phyloP scores from a whole-genome alignment of 2,888 invertebrate species.

The Prosapia bicincta region DNA sequence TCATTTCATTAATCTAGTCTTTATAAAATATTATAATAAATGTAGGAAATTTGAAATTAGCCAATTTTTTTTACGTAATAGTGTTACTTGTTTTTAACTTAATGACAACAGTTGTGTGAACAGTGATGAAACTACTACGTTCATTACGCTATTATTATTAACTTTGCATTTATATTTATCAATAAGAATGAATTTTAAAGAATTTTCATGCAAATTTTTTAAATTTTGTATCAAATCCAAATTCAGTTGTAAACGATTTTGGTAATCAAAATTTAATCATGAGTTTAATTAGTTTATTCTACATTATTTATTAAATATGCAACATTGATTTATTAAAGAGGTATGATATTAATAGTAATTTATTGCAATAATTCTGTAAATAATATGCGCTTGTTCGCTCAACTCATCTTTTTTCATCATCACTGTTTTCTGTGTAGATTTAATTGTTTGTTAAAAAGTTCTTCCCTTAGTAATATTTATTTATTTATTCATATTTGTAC shows the following conservation, averaged over 20 bases:
- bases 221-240: too few species aligned
- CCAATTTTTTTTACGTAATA: background rate
- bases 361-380: conserved; percentile 4
- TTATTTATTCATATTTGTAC: conserved; percentile 15
- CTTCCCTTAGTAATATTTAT: conserved; percentile 25
- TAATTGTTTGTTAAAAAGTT: conserved; percentile 7
- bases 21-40: background rate
- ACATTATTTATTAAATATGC: background rate
- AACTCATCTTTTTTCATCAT: conserved; percentile 9
- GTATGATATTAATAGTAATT: background rate
- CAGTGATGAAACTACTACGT: background rate
- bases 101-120: background rate
- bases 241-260: background rate
- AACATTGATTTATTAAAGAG: background rate
- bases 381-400: background rate
- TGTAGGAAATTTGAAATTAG: background rate
- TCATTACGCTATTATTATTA: background rate
- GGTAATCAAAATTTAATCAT: background rate
- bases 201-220: too few species aligned
- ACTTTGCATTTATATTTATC: background rate
- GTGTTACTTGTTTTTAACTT: background rate
- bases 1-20: background rate
- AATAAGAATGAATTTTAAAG: too few species aligned
- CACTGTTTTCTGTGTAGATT: conserved; percentile 16
- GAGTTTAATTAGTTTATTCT: background rate